These are phyloP conservation scores for Anolis carolinensis DNA, from an alignment of 2,113 vertebrate genomes.

Conservation along the genomic window DNA sequence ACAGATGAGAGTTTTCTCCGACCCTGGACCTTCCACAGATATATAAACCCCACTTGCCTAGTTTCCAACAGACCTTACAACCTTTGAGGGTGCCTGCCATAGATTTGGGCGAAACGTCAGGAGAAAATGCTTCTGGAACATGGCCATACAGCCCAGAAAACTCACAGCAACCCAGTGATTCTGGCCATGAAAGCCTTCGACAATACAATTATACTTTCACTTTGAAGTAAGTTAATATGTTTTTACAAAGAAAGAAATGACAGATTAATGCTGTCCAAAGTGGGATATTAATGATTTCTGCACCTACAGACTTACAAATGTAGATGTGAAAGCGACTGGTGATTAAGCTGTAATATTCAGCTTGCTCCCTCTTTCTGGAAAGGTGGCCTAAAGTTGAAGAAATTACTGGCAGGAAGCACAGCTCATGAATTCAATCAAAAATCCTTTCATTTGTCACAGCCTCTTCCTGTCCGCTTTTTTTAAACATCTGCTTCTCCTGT, in stretches of 20 bases:
- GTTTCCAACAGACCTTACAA: no score
- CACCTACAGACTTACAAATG: conserved; percentile 59
- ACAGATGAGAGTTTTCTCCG: no score
- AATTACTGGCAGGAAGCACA: conserved; percentile 81
- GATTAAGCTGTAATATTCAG: conserved; percentile 73
- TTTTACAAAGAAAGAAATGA: neutral
- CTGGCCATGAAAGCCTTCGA: no score
- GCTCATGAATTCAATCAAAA: conserved; percentile 81
- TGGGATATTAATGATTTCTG: conserved; percentile 40
- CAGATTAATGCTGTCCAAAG: neutral
- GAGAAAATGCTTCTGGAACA: no score
- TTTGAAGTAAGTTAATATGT: neutral
- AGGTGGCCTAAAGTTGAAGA: conserved; percentile 75
- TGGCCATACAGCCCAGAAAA: no score
- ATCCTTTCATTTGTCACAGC: conserved; percentile 81
- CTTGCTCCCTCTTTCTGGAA: conserved; percentile 21
- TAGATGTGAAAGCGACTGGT: conserved; percentile 62
- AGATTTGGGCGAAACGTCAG: no score
- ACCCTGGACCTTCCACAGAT: no score
- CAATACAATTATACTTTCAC: neutral
- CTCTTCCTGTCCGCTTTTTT: conserved; percentile 75
- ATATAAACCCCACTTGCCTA: no score
- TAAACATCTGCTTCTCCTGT: conserved; percentile 78
- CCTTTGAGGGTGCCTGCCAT: no score
- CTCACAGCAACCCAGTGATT: no score